A percentile compares a stretch with the other conserved stretches of the same genome.
Conservation (phyloP, 2,113 vertebrate species). For the Centrocercus urophasianus region DNA sequence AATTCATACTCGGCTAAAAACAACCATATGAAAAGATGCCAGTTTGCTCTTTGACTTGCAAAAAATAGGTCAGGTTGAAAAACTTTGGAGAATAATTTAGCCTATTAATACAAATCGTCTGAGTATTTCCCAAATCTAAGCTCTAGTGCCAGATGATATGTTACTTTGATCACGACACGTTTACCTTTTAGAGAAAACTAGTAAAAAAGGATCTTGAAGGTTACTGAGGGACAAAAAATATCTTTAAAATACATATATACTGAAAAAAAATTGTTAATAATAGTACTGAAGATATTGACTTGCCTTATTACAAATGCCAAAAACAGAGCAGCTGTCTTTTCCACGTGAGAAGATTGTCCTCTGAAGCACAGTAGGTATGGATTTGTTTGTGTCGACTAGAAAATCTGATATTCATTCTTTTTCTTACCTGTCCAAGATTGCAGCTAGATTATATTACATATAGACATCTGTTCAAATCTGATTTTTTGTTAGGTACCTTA, state of each 20-base stretch:
- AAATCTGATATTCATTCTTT: neutral
- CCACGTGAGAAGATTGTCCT: neutral
- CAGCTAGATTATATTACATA: neutral
- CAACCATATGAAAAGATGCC: rapidly evolving
- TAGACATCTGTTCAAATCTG: neutral
- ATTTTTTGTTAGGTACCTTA: neutral
- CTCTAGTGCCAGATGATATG: neutral
- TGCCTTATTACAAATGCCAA: neutral
- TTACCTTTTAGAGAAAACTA: neutral
- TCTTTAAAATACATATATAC: neutral
- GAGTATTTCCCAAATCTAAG: neutral
- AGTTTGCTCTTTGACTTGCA: neutral
- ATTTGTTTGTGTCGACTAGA: neutral
- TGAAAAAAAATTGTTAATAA: neutral
- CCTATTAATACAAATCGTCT: neutral
- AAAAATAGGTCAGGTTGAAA: neutral
- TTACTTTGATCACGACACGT: neutral
- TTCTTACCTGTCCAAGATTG: neutral
- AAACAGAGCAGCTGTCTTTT: neutral
- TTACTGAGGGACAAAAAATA: neutral
- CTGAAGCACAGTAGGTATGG: neutral
- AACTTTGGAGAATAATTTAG: neutral
- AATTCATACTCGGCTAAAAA: neutral
- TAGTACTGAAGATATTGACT: neutral
- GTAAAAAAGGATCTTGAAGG: neutral